Conservation (phyloP, 2,797 vertebrate genomes). For the Falco columbarius region DNA sequence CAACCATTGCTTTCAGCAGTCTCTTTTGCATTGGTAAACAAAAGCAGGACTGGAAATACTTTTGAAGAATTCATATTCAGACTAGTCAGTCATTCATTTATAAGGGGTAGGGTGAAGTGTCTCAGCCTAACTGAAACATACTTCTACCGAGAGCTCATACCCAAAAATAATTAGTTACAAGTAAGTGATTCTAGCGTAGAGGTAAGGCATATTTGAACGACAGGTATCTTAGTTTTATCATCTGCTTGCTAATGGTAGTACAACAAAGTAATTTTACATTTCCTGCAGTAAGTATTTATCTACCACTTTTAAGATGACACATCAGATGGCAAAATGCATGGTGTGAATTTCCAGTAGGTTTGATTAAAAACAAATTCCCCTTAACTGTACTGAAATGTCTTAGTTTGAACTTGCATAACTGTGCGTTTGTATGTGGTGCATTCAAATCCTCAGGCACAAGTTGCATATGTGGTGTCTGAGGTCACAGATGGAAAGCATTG, state of each 20-base stretch:
- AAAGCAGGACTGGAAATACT: background rate
- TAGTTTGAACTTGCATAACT: background rate
- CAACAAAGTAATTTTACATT: background rate
- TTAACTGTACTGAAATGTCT: background rate
- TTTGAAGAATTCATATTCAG: background rate
- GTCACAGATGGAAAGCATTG: background rate
- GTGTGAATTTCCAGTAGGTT: conserved; percentile 1
- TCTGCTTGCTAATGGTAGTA: background rate
- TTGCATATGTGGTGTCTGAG: background rate
- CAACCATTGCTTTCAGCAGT: background rate
- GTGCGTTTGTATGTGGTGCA: background rate
- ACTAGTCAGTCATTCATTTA: background rate
- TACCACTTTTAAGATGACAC: background rate
- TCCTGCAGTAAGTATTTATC: background rate
- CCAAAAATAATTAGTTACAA: background rate
- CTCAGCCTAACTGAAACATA: background rate
- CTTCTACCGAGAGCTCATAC: background rate
- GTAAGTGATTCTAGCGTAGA: background rate
- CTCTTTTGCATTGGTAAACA: background rate
- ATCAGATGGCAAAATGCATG: background rate
- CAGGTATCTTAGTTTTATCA: background rate
- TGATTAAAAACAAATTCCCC: background rate
- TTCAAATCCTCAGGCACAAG: background rate
- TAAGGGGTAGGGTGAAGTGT: background rate
- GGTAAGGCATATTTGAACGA: background rate